These are phyloP conservation scores for Strigamia maritima DNA, from an alignment of 2,888 invertebrate genomes.

Conservation along the genomic window DNA sequence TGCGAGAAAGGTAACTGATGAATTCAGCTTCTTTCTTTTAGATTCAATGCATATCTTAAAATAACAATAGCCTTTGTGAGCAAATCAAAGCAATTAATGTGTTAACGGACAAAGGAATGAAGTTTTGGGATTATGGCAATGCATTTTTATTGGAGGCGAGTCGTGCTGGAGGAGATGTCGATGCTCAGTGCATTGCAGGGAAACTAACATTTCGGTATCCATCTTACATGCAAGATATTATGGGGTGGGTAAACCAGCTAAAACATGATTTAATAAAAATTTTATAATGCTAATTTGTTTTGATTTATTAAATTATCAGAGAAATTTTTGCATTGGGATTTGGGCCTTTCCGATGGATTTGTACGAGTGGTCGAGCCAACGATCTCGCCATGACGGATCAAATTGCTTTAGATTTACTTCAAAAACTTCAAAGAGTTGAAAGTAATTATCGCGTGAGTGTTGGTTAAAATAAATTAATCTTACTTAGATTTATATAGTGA, in stretches of 20 bases:
- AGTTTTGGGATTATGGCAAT: slow-evolving; percentile 65
- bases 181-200: slow-evolving; percentile 52
- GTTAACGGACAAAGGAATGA: slow-evolving; percentile 56
- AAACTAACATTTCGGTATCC: slow-evolving; percentile 59
- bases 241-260: slow-evolving; percentile 55
- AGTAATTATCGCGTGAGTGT: background rate
- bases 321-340: slow-evolving; percentile 65
- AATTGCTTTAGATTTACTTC: slow-evolving; percentile 51
- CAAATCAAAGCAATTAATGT: slow-evolving; percentile 60
- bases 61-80: slow-evolving; percentile 54
- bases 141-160: slow-evolving; percentile 62
- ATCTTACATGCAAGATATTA: slow-evolving; percentile 63
- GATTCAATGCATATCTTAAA: background rate
- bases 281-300: too few relatives aligned
- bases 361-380: slow-evolving; percentile 56
- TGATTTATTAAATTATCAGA: slow-evolving; percentile 47
- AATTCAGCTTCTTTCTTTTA: background rate
- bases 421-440: background rate
- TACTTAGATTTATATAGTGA: background rate
- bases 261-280: too few relatives aligned
- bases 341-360: slow-evolving; percentile 65
- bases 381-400: slow-evolving; percentile 59
- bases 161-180: slow-evolving; percentile 55
- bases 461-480: slow-evolving; percentile 23
- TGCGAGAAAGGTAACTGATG: slow-evolving; percentile 55